These are phyloP conservation scores for Rhabditoides inermis DNA, from an alignment of 2,888 invertebrate species.

Conservation along the genomic window DNA sequence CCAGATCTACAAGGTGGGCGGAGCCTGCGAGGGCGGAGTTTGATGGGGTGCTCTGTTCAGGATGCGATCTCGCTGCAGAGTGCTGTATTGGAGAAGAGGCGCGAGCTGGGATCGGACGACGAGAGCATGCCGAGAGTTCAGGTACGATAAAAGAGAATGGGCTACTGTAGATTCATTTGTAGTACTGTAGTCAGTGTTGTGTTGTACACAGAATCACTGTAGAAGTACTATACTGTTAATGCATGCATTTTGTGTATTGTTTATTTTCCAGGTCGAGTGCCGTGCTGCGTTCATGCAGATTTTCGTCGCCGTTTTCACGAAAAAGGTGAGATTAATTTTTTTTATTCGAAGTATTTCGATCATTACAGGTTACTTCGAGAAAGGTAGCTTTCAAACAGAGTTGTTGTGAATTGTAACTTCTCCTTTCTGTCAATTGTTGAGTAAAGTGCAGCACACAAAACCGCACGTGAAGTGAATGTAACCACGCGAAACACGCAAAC, in stretches of 20 bases:
- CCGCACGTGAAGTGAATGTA: too few species aligned
- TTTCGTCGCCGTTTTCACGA: slow-evolving; percentile 86
- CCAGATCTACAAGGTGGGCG: slow-evolving; percentile 65
- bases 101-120: slow-evolving; percentile 61
- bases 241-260: slow-evolving; percentile 3
- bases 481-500: too few species aligned
- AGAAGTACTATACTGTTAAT: too few species aligned
- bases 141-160: background rate
- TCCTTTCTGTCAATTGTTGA: too few species aligned
- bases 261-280: slow-evolving; percentile 69
- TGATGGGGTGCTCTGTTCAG: slow-evolving; percentile 49
- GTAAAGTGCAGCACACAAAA: too few species aligned
- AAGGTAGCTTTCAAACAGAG: too few species aligned
- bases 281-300: slow-evolving; percentile 81
- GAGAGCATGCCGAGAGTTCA: slow-evolving; percentile 21
- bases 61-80: slow-evolving; percentile 86
- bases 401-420: too few species aligned
- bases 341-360: too few species aligned
- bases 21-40: background rate
- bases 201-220: too few species aligned
- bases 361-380: too few species aligned
- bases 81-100: slow-evolving; percentile 78
- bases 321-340: slow-evolving; percentile 65
- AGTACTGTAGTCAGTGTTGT: background rate
- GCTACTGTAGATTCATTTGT: background rate